Conservation (phyloP, 2,797 vertebrate species). For the Orientallactaga sibirica region DNA sequence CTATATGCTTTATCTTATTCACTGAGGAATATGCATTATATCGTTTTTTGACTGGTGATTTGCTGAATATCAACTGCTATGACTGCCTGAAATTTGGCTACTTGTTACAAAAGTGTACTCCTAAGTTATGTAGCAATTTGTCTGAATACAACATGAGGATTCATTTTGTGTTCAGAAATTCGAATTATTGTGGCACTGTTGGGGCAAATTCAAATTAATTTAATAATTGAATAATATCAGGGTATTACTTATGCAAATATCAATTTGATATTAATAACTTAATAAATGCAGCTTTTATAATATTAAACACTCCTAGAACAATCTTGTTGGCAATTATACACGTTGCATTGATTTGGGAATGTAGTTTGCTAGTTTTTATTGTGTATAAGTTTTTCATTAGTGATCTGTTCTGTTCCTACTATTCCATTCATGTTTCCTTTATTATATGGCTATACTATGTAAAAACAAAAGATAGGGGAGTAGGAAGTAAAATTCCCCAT, state of each 20-base stretch:
- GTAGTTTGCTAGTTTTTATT: not conserved
- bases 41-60: not conserved
- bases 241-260: not conserved
- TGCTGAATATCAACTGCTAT: not conserved
- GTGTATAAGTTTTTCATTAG: not conserved
- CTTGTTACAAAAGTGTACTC: not conserved
- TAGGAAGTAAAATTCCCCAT: fast-evolving
- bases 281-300: slow-evolving; percentile 12
- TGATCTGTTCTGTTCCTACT: not conserved
- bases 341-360: not conserved
- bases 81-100: not conserved
- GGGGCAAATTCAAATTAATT: not conserved
- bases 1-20: no score
- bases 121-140: not conserved
- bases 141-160: not conserved
- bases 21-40: not conserved
- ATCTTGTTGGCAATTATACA: not conserved
- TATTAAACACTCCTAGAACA: slow-evolving; percentile 12
- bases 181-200: not conserved
- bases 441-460: not conserved
- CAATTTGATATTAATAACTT: not conserved
- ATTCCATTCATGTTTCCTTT: not conserved
- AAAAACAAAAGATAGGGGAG: not conserved
- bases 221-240: not conserved
- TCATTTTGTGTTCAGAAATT: not conserved